Percentiles rank a stretch among this genome's conserved stretches.
Evolutionary conservation across 2,888 invertebrate genomes (phyloP).

Genomic region (Piscicola geometra): DNA sequence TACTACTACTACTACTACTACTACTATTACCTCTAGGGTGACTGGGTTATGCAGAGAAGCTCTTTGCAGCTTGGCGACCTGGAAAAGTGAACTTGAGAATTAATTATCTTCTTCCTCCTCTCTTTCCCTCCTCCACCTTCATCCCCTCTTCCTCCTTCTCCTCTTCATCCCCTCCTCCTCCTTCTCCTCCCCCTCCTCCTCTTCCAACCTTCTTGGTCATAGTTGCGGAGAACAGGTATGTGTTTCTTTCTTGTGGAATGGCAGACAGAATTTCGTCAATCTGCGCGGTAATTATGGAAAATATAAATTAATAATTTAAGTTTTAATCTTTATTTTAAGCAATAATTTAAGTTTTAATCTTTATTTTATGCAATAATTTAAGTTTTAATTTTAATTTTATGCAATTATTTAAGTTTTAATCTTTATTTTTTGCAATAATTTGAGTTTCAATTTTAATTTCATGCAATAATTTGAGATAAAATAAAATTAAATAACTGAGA

Average conservation of each 20-base stretch:
- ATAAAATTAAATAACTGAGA: too few relatives aligned
- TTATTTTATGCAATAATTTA: neutral
- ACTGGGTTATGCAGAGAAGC: conserved; percentile 19
- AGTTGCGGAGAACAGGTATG: conserved; percentile 93
- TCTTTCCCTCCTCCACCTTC: too few relatives aligned
- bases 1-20: conserved; percentile 22
- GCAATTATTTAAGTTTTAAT: neutral
- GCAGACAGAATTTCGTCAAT: conserved; percentile 89
- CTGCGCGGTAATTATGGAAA: conserved; percentile 56
- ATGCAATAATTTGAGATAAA: too few relatives aligned
- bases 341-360: neutral
- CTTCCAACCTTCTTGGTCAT: conserved; percentile 73
- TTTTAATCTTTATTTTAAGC: neutral
- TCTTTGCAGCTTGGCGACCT: conserved; percentile 28
- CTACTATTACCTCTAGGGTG: conserved; percentile 8
- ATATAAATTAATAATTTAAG: too few relatives aligned
- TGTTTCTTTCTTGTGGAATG: conserved; percentile 83
- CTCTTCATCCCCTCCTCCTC: too few relatives aligned
- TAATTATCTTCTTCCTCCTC: too few relatives aligned
- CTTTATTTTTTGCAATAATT: too few relatives aligned
- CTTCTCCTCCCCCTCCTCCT: too few relatives aligned
- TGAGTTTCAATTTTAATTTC: too few relatives aligned
- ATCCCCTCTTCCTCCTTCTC: too few relatives aligned
- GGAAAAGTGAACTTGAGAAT: too few relatives aligned
- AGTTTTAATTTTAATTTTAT: neutral